Conservation (phyloP, 2,797 vertebrate genomes). For the Gymnoscopelus braueri region DNA sequence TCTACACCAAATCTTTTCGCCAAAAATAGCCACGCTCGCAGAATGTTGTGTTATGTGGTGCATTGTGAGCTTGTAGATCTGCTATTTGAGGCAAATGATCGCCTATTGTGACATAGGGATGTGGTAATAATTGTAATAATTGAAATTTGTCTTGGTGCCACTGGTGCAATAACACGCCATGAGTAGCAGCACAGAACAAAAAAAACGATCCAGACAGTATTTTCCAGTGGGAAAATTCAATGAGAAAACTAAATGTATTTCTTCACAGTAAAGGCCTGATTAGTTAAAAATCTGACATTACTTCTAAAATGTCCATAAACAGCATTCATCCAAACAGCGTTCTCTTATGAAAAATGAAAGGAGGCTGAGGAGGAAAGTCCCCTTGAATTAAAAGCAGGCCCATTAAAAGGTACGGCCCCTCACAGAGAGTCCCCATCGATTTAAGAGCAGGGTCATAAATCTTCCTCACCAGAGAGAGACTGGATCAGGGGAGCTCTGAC, state of each 20-base stretch:
- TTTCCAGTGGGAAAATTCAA: conserved; percentile 29
- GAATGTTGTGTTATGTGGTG: too few relatives aligned
- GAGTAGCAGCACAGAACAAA: conserved; percentile 12
- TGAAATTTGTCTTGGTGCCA: conserved; percentile 1
- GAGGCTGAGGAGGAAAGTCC: conserved; percentile 46
- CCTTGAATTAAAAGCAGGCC: conserved; percentile 65
- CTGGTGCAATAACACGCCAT: conserved; percentile 48
- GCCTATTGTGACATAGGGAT: too few relatives aligned
- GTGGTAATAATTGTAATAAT: neutral
- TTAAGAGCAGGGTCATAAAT: conserved; percentile 77
- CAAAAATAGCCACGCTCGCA: too few relatives aligned
- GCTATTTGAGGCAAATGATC: too few relatives aligned
- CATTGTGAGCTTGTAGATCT: too few relatives aligned
- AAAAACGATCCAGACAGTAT: conserved; percentile 21
- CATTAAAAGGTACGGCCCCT: conserved; percentile 64
- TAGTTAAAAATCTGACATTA: conserved; percentile 48
- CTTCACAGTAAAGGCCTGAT: conserved; percentile 26
- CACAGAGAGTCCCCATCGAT: conserved; percentile 68
- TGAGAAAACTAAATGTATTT: conserved; percentile 52
- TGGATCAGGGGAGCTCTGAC: conserved; percentile 60
- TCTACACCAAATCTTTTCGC: too few relatives aligned
- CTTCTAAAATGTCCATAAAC: conserved; percentile 29
- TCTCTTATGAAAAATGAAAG: conserved; percentile 60
- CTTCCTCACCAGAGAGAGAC: conserved; percentile 62
- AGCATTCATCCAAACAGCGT: conserved; percentile 44